phyloP scores from a whole-genome alignment of 2,797 vertebrate genomes.

The Phylloscopus collybita region DNA sequence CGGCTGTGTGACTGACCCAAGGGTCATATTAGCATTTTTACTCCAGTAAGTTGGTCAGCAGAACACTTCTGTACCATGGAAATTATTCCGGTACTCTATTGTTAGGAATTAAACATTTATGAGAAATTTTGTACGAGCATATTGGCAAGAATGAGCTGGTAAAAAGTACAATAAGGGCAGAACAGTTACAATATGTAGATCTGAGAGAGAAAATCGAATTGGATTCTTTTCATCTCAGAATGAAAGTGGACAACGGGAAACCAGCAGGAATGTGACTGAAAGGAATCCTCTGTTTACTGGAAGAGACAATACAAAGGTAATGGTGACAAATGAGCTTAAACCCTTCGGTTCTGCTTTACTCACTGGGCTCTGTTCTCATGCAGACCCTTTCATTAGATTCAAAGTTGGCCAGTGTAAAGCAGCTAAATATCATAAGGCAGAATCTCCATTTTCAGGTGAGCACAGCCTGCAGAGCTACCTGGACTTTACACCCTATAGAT shows the following conservation, averaged over 20 bases:
- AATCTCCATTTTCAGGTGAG: neutral
- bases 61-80: conserved; percentile 45
- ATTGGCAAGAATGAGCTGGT: conserved; percentile 37
- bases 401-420: neutral
- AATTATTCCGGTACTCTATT: conserved; percentile 50
- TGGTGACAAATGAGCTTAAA: conserved; percentile 1
- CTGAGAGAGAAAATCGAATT: conserved; percentile 5
- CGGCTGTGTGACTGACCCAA: conserved; percentile 29
- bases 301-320: neutral
- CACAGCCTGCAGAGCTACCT: neutral
- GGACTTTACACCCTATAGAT: neutral
- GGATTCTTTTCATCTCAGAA: conserved; percentile 28
- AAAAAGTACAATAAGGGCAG: conserved; percentile 5
- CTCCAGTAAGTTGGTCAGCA: conserved; percentile 47
- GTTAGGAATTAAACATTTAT: conserved; percentile 67
- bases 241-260: neutral
- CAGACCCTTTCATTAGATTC: neutral
- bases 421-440: neutral
- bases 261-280: neutral
- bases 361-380: neutral
- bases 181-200: conserved; percentile 12
- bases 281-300: neutral
- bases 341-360: neutral
- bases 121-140: conserved; percentile 53
- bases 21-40: conserved; percentile 65